Base-by-base conservation (phyloP, 2,797 vertebrate species). In the Adelosebastes latens region DNA sequence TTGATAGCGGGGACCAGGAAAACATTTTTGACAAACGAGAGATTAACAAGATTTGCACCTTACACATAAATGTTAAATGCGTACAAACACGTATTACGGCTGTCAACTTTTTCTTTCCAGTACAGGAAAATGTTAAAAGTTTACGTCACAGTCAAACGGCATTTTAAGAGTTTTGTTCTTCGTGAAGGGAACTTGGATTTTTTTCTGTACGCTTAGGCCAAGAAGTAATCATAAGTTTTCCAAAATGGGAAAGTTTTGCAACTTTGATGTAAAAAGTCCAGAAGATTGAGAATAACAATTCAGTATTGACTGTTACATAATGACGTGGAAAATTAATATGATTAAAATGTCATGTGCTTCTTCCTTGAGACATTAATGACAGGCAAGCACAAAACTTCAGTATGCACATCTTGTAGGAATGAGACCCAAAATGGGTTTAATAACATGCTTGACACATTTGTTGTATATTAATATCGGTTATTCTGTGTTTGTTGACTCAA, bases 401-500 rank as follows among this genome's bases (percentile, higher is more conserved):
- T 6, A 20, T 8, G 8, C 36, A n/a, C 14, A 55, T 56, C 31
- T 49, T 72, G 22, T 8, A 36, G n/a, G 27, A 62, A 31, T 18
- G 69, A 82, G 27, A 69, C 2, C 7, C 29, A 52, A 69, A 71
- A 52, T 52, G 60, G 14, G 2, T 80, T 72, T 87, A 77, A 83
- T 81, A 75, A 83, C n/a, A 83, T 8, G 42, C 70, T 25, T 65
- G 78, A 67, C 79, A 72, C 63, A 53, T 80, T 79, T 77, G 55
- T 62, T 53, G 67, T 67, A 31, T 65, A 77, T 82, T 67, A 79
- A 72, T 66, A 71, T 77, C 11, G 61, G 66, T 77, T 46, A 46
- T 65, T 61, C 52, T 31, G 65, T 81, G 69, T 83, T 90, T 90
- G 85, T 81, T 87, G 86, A 74, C 75, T 80, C 86, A 90, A 90